Percentiles rank a stretch among this genome's conserved stretches.
phyloP scores from a whole-genome alignment of 1,140 invertebrate species.

The Brachystomella parvula region DNA sequence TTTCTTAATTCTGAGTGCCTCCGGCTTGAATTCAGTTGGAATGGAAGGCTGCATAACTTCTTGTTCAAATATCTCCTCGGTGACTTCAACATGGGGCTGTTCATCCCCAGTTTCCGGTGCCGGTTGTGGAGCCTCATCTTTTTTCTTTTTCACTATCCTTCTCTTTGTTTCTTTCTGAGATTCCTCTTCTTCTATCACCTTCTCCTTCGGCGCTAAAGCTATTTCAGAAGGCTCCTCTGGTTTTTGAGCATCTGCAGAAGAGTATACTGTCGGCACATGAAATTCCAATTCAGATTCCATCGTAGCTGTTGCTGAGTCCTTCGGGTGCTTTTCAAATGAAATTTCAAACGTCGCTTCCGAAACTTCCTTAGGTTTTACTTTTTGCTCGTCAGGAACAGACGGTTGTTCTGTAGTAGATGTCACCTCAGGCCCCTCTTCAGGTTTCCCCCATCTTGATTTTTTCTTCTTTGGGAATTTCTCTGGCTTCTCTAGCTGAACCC shows the following conservation, averaged over 20 bases:
- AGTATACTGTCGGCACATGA: not conserved
- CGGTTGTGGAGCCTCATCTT: not conserved
- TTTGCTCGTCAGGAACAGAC: not conserved
- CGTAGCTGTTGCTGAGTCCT: not conserved
- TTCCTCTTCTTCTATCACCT: not conserved
- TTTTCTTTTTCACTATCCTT: not conserved
- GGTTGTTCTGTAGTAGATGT: not conserved
- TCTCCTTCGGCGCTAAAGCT: not conserved
- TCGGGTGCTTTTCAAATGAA: not conserved
- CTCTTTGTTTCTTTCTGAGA: not conserved
- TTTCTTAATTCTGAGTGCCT: not conserved
- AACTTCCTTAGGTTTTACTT: not conserved
- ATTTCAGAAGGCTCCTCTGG: not conserved
- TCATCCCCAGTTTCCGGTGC: not conserved
- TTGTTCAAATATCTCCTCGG: not conserved
- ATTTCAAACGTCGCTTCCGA: not conserved
- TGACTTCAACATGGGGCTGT: not conserved
- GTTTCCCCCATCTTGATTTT: not conserved
- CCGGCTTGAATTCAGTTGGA: not conserved
- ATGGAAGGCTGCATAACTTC: not conserved
- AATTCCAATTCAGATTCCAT: not conserved
- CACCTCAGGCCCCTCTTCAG: not conserved
- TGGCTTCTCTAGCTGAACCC: conserved; percentile 4
- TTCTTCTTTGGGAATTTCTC: not conserved
- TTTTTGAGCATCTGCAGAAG: not conserved